These are phyloP conservation scores for Epizoanthus illoricatus DNA, from an alignment of 92 coral and sea anemone species.

Conservation along the genomic window DNA sequence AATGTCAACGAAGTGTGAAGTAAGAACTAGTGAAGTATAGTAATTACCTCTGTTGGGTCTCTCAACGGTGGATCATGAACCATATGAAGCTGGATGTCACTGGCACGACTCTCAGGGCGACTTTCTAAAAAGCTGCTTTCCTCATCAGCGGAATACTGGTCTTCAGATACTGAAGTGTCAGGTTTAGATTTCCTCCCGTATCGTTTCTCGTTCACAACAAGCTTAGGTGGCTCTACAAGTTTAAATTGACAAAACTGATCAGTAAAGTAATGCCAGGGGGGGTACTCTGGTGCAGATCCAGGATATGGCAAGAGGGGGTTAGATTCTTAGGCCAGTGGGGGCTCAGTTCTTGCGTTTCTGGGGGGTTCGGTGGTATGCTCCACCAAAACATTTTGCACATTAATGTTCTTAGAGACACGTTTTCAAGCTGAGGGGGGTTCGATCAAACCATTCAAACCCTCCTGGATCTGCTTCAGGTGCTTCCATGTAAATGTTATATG, in stretches of 20 bases:
- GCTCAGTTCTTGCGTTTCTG: too few relatives aligned
- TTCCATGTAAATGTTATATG: too few relatives aligned
- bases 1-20: too few relatives aligned
- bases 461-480: too few relatives aligned
- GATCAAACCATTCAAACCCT: too few relatives aligned
- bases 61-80: slow-evolving; percentile 58
- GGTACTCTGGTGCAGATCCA: too few relatives aligned
- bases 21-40: not conserved
- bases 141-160: slow-evolving; percentile 91
- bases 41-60: slow-evolving; percentile 49
- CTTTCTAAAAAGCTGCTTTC: slow-evolving; percentile 91
- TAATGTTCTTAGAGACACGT: too few relatives aligned
- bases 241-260: slow-evolving; percentile 9
- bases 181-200: slow-evolving; percentile 95
- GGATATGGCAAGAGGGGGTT: too few relatives aligned
- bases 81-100: slow-evolving; percentile 48
- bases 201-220: slow-evolving; percentile 90
- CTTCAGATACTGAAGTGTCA: slow-evolving; percentile 82
- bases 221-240: slow-evolving; percentile 91
- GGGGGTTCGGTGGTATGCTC: too few relatives aligned
- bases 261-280: not conserved
- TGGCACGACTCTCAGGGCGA: slow-evolving; percentile 77
- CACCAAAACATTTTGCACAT: too few relatives aligned
- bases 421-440: too few relatives aligned
- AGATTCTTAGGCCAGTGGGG: too few relatives aligned